Conservation (phyloP, 2,888 invertebrate genomes). For the Teleiodes luculella region DNA sequence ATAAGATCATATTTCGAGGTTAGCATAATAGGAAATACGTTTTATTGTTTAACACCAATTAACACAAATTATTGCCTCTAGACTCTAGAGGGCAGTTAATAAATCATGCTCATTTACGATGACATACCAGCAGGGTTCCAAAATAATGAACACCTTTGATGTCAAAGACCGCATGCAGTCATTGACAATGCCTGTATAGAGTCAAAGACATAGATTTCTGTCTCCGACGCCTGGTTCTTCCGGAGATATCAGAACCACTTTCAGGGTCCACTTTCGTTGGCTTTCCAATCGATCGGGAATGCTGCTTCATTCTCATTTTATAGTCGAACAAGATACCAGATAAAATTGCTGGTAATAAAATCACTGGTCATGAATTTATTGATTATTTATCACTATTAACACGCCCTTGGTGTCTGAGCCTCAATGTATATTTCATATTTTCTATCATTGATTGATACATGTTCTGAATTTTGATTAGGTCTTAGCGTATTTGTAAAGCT, state of each 20-base stretch:
- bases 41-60: no score
- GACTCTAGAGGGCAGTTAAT: background rate
- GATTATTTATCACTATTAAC: constrained; percentile 14
- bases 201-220: background rate
- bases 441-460: background rate
- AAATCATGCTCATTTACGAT: background rate
- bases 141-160: background rate
- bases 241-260: constrained; percentile 29
- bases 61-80: no score
- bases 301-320: constrained; percentile 39
- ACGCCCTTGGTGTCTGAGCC: background rate
- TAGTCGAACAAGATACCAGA: constrained; percentile 18
- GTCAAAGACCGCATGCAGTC: background rate
- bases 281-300: constrained; percentile 45
- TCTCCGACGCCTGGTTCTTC: constrained; percentile 17
- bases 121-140: background rate
- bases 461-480: background rate
- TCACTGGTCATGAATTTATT: constrained; percentile 2
- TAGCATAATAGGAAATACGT: background rate
- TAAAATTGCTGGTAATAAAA: background rate
- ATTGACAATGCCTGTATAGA: background rate
- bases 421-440: constrained; percentile 9
- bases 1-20: no score
- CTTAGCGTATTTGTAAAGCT: background rate
- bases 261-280: constrained; percentile 43